Conservation (phyloP, 2,888 invertebrate species). For the Lysandra bellargus region DNA sequence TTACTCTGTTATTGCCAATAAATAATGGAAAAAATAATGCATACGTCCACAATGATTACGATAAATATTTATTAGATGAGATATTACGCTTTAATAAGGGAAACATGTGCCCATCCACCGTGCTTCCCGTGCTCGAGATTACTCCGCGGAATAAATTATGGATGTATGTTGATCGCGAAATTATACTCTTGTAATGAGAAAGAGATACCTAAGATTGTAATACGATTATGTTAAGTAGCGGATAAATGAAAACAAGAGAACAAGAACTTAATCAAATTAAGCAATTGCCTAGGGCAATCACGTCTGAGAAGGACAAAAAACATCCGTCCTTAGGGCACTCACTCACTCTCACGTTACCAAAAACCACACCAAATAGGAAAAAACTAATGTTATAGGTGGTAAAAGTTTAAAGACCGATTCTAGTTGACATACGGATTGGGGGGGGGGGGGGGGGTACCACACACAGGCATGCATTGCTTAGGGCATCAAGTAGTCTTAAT, state of each 20-base stretch:
- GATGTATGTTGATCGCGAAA: slow-evolving; percentile 28
- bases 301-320: no score
- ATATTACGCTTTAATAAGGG: slow-evolving; percentile 33
- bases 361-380: no score
- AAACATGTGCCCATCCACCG: slow-evolving; percentile 36
- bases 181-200: slow-evolving; percentile 21
- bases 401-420: no score
- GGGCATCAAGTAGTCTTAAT: no score
- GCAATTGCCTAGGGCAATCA: no score
- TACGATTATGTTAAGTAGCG: not conserved
- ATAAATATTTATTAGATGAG: slow-evolving; percentile 38
- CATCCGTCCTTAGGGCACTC: no score
- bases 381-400: no score
- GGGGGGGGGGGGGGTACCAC: no score
- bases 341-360: no score
- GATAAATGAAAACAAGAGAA: not conserved
- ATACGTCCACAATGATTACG: slow-evolving; percentile 33
- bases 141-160: slow-evolving; percentile 27
- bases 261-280: no score
- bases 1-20: slow-evolving; percentile 43
- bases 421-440: no score
- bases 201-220: slow-evolving; percentile 15
- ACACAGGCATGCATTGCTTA: no score
- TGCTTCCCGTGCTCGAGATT: slow-evolving; percentile 35
- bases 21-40: slow-evolving; percentile 44